Percentiles rank a stretch among this genome's conserved stretches.
These are phyloP conservation scores for Lepidotrigona ventralis DNA, from an alignment of 1,140 invertebrate genomes.

Conservation along the genomic window DNA sequence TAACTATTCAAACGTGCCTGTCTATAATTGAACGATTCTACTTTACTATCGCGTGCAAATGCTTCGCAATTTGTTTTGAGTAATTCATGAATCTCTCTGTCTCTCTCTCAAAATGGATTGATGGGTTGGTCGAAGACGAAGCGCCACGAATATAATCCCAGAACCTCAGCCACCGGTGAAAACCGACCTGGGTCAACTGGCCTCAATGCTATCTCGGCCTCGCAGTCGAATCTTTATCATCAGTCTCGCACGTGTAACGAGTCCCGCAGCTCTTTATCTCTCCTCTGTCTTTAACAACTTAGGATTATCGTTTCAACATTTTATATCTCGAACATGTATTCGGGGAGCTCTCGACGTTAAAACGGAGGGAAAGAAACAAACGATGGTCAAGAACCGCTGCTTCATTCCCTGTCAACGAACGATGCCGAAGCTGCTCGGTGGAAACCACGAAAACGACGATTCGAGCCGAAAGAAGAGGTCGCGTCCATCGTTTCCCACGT, in stretches of 20 bases:
- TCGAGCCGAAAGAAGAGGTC: neutral
- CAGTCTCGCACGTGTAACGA: slow-evolving; percentile 21
- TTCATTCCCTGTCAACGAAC: slow-evolving; percentile 14
- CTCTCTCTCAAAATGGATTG: neutral
- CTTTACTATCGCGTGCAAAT: neutral
- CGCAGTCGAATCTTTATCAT: slow-evolving; percentile 56
- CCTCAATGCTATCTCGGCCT: slow-evolving; percentile 35
- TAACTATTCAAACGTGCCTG: too few relatives aligned
- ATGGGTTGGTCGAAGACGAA: slow-evolving; percentile 5
- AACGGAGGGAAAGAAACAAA: neutral
- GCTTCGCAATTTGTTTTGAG: too few relatives aligned
- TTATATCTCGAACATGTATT: neutral
- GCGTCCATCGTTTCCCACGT: slow-evolving; percentile 14
- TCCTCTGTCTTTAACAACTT: neutral
- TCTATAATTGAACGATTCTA: neutral
- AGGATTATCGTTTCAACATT: neutral
- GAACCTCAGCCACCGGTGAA: slow-evolving; percentile 23
- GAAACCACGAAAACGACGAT: neutral
- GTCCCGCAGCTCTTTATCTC: neutral
- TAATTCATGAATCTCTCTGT: neutral
- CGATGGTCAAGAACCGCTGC: neutral
- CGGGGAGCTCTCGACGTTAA: too few relatives aligned
- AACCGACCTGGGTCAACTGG: slow-evolving; percentile 67
- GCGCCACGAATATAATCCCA: slow-evolving; percentile 31
- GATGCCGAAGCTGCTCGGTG: too few relatives aligned